Evolutionary conservation across 2,797 vertebrate species (phyloP), one percentile per base, ranked within the genome.

Genomic region (Gobio occitaniae): DNA sequence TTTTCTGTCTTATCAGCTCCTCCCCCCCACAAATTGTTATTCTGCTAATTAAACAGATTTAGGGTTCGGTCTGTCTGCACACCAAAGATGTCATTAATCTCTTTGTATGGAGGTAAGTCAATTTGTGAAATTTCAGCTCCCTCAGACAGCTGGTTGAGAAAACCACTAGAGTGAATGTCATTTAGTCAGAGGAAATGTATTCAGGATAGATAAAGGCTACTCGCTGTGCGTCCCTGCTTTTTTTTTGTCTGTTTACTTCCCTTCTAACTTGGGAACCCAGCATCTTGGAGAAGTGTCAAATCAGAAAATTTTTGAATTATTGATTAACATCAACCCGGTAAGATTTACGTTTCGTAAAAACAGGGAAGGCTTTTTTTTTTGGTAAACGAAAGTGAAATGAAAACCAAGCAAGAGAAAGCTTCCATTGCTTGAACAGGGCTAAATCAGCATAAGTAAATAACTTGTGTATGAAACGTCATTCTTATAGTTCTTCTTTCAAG

Each of bases 61-160:
- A 61, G 80, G 63, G 69, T 80, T 80, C 29, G 2, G 82, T 86
- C 87, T 84, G 82, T 86, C 76, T 59, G 80, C 85, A 85, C 87
- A 88, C 87, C 87, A 88, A 88, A 88, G 87, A 88, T 78, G 66
- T 82, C 68, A 84, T 77, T 85, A 69, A 78, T 77, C 71, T 72
- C 66, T 83, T 79, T 83, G 36, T 86, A 72, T 36, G 68, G 48
- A 59, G 47, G 85, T 79, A 75, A 83, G 80, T 83, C 54, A 11
- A 61, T 82, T 59, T 86, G 80, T 78, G 68, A 68, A 61, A 82
- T 71, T 82, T 83, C 50, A 15, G 59, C 83, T 87, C 66, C 79
- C 70, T 72, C 59, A 75, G 76, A 65, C 56, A 65, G 68, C 56
- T 44, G 36, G 48, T 50, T 38, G 32, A 69, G 41, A 82, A 80